Conservation (phyloP, 2,888 invertebrate genomes). For the Charanyca ferruginea region DNA sequence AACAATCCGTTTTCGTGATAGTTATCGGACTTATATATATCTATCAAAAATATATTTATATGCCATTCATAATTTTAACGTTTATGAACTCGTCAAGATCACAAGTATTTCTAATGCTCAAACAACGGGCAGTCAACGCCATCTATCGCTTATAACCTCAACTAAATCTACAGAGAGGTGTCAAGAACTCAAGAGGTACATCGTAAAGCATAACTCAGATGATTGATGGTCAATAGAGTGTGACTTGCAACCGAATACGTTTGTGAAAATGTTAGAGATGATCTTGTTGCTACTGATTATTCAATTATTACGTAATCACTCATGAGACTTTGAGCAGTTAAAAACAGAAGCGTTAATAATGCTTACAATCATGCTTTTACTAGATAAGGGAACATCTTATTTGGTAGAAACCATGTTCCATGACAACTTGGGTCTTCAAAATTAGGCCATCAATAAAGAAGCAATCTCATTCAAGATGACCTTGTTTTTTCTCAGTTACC, state of each 20-base stretch:
- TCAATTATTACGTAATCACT: background rate
- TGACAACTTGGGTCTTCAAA: no score
- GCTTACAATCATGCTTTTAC: background rate
- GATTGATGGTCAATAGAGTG: slow-evolving; percentile 50
- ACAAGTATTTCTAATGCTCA: slow-evolving; percentile 19
- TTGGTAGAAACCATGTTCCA: background rate
- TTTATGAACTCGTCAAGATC: background rate
- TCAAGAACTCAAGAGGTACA: slow-evolving; percentile 33
- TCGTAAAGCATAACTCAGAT: slow-evolving; percentile 36
- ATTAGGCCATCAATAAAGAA: no score
- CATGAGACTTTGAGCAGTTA: background rate
- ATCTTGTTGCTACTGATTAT: slow-evolving; percentile 13
- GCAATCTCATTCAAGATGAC: no score
- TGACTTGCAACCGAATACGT: slow-evolving; percentile 39
- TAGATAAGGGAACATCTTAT: background rate
- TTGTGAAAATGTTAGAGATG: slow-evolving; percentile 43
- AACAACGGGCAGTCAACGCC: slow-evolving; percentile 31
- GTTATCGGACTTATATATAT: no score
- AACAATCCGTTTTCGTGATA: no score
- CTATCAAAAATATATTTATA: background rate
- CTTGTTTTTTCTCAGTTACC: no score
- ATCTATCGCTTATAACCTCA: slow-evolving; percentile 52
- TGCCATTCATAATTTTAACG: background rate
- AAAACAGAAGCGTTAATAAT: background rate
- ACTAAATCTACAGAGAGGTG: background rate